Evolutionary conservation across 2,888 invertebrate genomes (phyloP).

Genomic region (Pteria penguin): DNA sequence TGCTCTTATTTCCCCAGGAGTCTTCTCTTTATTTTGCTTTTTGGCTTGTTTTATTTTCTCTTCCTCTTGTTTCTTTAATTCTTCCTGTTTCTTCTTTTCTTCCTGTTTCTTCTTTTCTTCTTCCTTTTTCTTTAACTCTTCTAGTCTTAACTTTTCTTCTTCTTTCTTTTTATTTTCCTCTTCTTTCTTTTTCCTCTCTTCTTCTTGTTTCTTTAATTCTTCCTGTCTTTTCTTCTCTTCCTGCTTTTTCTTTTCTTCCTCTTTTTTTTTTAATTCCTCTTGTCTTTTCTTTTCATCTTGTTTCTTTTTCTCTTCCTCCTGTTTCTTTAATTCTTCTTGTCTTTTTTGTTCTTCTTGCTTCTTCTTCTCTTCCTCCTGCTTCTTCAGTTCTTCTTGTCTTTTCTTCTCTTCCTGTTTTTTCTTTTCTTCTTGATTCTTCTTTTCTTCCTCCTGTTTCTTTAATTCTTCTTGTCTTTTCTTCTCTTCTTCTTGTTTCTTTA

Average conservation of each 20-base stretch:
- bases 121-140: background rate
- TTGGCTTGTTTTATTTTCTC: background rate
- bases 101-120: background rate
- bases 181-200: background rate
- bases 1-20: background rate
- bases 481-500: conserved; percentile 17
- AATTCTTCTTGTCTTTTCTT: conserved; percentile 12
- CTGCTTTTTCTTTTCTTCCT: background rate
- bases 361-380: background rate
- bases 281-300: background rate
- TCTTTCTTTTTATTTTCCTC: background rate
- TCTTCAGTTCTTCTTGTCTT: background rate
- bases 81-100: background rate
- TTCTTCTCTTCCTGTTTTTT: background rate
- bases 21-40: background rate
- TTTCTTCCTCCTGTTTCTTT: conserved; percentile 13
- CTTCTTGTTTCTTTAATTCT: background rate
- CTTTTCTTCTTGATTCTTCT: background rate
- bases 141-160: background rate
- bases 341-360: background rate
- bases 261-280: background rate
- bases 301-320: background rate
- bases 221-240: background rate
- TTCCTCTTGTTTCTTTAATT: background rate
- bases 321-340: background rate